Conservation (phyloP, 1,140 invertebrate species). For the Panonychus citri region DNA sequence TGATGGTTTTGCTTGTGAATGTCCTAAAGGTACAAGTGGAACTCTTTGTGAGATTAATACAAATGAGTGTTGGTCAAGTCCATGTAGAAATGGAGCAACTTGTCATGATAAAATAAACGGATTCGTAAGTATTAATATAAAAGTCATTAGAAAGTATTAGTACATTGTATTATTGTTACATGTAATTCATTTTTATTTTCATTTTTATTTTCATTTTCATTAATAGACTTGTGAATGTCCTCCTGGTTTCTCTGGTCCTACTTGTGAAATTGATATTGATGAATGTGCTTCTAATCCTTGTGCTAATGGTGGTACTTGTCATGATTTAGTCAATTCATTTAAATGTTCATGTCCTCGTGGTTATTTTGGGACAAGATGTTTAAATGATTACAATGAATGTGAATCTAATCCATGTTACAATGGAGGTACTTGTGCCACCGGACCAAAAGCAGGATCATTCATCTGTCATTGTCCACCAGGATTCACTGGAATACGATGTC, state of each 20-base stretch:
- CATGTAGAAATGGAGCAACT: conserved; percentile 61
- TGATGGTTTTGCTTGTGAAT: conserved; percentile 42
- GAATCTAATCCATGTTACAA: conserved; percentile 60
- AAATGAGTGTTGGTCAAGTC: conserved; percentile 55
- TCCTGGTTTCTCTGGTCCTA: conserved; percentile 38
- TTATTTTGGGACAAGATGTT: conserved; percentile 70
- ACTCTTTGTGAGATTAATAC: conserved; percentile 44
- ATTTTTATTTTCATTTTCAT: conserved; percentile 35
- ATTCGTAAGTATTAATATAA: conserved; percentile 25
- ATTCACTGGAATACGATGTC: conserved; percentile 70
- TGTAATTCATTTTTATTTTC: conserved; percentile 40
- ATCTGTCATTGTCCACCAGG: conserved; percentile 44
- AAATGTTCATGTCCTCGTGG: conserved; percentile 52
- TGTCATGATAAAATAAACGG: conserved; percentile 79
- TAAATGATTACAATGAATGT: conserved; percentile 70
- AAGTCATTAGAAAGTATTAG: conserved; percentile 54
- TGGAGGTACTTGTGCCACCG: conserved; percentile 71
- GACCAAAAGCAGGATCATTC: conserved; percentile 35
- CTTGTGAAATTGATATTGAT: conserved; percentile 22
- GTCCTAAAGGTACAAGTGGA: conserved; percentile 47
- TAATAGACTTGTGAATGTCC: conserved; percentile 33
- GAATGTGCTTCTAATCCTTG: conserved; percentile 43
- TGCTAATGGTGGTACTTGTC: conserved; percentile 50
- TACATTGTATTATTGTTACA: no score
- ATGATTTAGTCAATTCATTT: conserved; percentile 51